A percentile compares a stretch with the other conserved stretches of the same genome.
Conservation (phyloP, 1,140 invertebrate genomes). For the Tachypleus tridentatus region DNA sequence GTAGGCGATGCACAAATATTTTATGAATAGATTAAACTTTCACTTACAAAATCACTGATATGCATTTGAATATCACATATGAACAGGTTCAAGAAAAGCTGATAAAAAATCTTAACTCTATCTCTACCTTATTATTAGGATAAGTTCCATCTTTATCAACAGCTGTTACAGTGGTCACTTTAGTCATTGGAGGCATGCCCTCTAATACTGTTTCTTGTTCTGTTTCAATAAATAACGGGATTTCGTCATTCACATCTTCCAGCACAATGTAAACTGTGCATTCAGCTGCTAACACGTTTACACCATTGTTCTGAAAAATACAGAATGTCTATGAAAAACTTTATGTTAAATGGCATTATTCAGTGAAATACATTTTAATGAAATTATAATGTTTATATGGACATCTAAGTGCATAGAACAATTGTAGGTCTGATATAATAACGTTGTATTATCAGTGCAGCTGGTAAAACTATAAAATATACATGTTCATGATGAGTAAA, state of each 20-base stretch:
- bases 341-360: too few species aligned
- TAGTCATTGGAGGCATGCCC: conserved; percentile 81
- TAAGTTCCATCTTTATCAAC: conserved; percentile 91
- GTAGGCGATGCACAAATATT: too few species aligned
- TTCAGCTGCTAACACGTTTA: conserved; percentile 84
- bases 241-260: conserved; percentile 93
- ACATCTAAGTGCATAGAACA: too few species aligned
- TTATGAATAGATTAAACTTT: too few species aligned
- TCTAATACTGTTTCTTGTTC: conserved; percentile 88
- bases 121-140: conserved; percentile 72
- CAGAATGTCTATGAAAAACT: too few species aligned
- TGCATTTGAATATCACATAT: not conserved
- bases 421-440: too few species aligned
- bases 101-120: not conserved
- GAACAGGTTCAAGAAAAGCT: not conserved
- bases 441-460: too few species aligned
- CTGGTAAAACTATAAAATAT: too few species aligned
- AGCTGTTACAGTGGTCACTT: conserved; percentile 90
- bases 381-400: too few species aligned
- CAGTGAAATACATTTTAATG: too few species aligned
- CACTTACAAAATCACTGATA: not conserved
- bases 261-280: conserved; percentile 84
- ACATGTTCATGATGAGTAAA: too few species aligned
- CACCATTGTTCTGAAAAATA: conserved; percentile 83
- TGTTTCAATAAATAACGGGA: conserved; percentile 83